Percentiles rank a stretch among this genome's conserved stretches.
phyloP scores from a whole-genome alignment of 2,113 vertebrate genomes.

The Ictalurus punctatus region DNA sequence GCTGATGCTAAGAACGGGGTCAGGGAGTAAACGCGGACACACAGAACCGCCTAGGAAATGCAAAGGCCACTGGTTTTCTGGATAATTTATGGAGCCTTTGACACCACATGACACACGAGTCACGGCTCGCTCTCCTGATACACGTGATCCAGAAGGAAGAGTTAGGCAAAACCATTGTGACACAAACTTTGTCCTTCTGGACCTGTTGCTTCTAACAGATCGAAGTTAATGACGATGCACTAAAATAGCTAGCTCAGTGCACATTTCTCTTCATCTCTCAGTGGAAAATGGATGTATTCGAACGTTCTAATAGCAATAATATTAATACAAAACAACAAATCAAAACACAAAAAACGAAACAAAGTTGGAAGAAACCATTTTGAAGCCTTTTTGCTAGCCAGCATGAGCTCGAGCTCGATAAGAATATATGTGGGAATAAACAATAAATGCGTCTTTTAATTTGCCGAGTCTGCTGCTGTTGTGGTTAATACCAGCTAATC shows the following conservation, averaged over 20 bases:
- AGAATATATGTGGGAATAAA: background rate
- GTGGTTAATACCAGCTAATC: slow-evolving; percentile 24
- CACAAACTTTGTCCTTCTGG: slow-evolving; percentile 59
- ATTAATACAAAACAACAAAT: background rate
- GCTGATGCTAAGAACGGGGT: slow-evolving; percentile 58
- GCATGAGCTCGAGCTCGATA: background rate
- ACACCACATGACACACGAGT: slow-evolving; percentile 64
- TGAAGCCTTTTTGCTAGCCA: background rate
- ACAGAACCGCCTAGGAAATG: slow-evolving; percentile 65
- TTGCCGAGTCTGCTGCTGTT: background rate
- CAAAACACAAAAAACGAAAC: background rate
- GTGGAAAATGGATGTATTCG: background rate
- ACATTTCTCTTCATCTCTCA: background rate
- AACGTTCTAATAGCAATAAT: background rate
- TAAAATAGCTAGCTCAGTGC: background rate
- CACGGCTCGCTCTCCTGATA: slow-evolving; percentile 47
- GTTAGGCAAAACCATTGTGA: slow-evolving; percentile 58
- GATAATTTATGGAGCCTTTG: slow-evolving; percentile 70
- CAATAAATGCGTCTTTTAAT: slow-evolving; percentile 1
- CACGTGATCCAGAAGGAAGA: slow-evolving; percentile 51
- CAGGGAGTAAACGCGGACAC: slow-evolving; percentile 69
- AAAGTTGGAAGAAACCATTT: background rate
- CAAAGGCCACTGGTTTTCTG: slow-evolving; percentile 63
- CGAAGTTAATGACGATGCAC: background rate
- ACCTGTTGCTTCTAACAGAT: slow-evolving; percentile 25